These are phyloP conservation scores for Chondrosia reniformis DNA, from an alignment of 37 sponge, comb jelly and placozoan species.

Conservation along the genomic window DNA sequence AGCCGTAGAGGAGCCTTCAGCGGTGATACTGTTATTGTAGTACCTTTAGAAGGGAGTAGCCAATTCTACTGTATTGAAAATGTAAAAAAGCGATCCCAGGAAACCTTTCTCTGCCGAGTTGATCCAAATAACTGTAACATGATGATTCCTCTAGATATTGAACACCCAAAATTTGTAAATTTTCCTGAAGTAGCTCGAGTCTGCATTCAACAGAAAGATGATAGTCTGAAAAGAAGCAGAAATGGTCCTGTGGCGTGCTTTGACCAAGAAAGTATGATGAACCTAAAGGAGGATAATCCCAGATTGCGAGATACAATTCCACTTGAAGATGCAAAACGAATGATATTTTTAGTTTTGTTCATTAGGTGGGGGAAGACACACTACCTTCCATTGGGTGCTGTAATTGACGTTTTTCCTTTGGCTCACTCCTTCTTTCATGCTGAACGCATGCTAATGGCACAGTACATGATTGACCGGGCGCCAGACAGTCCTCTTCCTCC, in stretches of 20 bases:
- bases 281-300: conserved; percentile 32
- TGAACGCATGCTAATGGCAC: conserved; percentile 27
- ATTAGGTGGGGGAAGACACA: conserved; percentile 36
- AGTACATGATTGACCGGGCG: conserved; percentile 2
- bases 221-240: neutral
- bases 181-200: conserved; percentile 47
- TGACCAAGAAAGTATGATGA: neutral
- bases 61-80: too few species aligned
- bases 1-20: conserved; percentile 65
- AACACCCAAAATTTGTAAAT: conserved; percentile 50
- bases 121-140: conserved; percentile 26
- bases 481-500: neutral
- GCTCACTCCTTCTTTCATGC: conserved; percentile 40
- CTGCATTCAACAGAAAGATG: neutral
- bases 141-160: conserved; percentile 52
- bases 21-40: conserved; percentile 47
- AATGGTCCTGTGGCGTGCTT: conserved; percentile 42
- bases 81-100: conserved; percentile 7
- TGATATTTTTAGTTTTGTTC: conserved; percentile 53
- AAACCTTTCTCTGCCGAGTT: conserved; percentile 45
- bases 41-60: conserved; percentile 24
- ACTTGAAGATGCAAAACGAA: conserved; percentile 27
- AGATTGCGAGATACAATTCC: conserved; percentile 47
- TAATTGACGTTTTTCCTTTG: conserved; percentile 38
- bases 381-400: conserved; percentile 41